phyloP scores from a whole-genome alignment of 1,140 invertebrate species.

The Zaprionus nigranus region DNA sequence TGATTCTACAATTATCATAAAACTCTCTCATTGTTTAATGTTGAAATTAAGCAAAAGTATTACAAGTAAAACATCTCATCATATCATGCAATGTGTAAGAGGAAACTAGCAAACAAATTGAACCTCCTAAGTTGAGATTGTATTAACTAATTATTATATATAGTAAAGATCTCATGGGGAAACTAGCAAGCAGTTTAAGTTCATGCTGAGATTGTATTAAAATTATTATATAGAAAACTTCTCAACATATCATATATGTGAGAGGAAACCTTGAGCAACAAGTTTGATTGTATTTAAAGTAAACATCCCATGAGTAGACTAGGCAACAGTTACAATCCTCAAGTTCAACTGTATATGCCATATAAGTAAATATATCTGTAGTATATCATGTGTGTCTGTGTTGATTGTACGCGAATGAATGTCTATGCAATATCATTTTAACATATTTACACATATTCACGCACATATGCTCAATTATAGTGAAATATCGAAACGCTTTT shows the following conservation, averaged over 20 bases:
- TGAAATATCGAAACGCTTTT: conserved; percentile 22
- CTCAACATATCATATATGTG: no score
- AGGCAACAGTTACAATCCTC: not conserved
- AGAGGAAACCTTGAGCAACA: not conserved
- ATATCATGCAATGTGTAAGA: no score
- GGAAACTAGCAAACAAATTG: not conserved
- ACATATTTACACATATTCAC: conserved; percentile 4
- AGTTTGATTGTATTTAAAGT: not conserved
- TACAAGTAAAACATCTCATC: not conserved
- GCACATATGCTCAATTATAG: conserved; percentile 27
- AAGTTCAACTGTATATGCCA: not conserved
- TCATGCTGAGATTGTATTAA: no score
- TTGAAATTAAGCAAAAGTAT: not conserved
- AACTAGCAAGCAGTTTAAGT: no score
- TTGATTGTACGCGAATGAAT: conserved; percentile 9
- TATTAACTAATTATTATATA: no score
- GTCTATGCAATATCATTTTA: conserved; percentile 10
- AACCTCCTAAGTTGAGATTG: not conserved
- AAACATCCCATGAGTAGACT: conserved; percentile 2
- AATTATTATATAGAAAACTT: not conserved
- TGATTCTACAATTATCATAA: conserved; percentile 5
- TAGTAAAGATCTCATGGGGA: no score
- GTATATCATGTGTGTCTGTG: conserved; percentile 13
- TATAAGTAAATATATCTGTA: not conserved
- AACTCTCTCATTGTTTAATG: not conserved